phyloP scores from a whole-genome alignment of 2,888 invertebrate genomes.

The Creontiades dilutus region DNA sequence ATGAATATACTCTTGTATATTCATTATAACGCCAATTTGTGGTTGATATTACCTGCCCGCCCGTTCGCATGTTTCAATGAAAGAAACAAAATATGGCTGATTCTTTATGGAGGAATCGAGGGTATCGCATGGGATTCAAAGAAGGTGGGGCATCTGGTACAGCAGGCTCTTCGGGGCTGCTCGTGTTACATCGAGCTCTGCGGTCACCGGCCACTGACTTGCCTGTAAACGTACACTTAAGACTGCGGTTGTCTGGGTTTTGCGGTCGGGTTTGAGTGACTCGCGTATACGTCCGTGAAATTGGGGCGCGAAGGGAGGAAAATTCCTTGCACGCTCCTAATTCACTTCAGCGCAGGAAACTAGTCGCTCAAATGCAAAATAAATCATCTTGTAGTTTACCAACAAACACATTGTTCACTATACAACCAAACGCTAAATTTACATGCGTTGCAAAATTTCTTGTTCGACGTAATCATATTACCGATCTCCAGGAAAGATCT shows the following conservation, averaged over 20 bases:
- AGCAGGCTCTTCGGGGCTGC: not conserved
- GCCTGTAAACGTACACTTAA: constrained; percentile 53
- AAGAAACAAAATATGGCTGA: constrained; percentile 27
- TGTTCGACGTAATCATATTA: no score
- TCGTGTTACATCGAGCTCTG: constrained; percentile 46
- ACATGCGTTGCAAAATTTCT: no score
- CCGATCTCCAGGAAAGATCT: no score
- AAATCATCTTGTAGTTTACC: no score
- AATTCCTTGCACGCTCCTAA: no score
- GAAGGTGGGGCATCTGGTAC: constrained; percentile 6
- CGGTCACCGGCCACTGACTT: constrained; percentile 45
- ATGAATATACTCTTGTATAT: no score
- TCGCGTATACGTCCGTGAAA: constrained; percentile 29
- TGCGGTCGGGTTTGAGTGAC: constrained; percentile 46
- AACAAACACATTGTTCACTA: no score
- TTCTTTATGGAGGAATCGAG: not conserved
- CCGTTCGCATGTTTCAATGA: not conserved
- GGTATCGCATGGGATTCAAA: not conserved
- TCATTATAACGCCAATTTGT: not conserved
- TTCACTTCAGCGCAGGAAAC: no score
- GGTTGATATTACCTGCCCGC: not conserved
- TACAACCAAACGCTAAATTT: no score
- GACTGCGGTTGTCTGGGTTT: constrained; percentile 33
- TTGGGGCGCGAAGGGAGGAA: constrained; percentile 18
- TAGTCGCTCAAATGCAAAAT: no score